Evolutionary conservation across 2,888 invertebrate species (phyloP).

Genomic region (Tipula lateralis): DNA sequence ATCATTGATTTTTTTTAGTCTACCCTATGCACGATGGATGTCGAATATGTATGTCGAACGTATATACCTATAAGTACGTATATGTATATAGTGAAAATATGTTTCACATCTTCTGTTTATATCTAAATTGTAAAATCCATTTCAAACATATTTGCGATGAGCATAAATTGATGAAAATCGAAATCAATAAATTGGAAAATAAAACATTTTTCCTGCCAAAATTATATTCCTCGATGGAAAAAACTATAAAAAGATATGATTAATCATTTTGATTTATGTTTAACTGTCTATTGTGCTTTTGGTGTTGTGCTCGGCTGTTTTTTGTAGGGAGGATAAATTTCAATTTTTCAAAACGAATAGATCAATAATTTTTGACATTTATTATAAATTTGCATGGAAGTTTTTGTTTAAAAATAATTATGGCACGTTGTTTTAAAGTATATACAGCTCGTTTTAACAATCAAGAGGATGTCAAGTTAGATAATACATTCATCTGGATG

Average conservation of each 20-base stretch:
- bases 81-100: neutral
- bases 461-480: too few relatives aligned
- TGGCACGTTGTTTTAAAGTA: too few relatives aligned
- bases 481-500: too few relatives aligned
- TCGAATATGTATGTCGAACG: too few relatives aligned
- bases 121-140: neutral
- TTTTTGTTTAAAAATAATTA: too few relatives aligned
- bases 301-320: neutral
- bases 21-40: too few relatives aligned
- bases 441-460: too few relatives aligned
- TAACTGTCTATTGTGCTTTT: neutral
- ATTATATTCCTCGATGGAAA: neutral
- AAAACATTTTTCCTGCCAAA: neutral
- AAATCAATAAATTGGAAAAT: slow-evolving; percentile 9
- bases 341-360: neutral
- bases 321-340: neutral
- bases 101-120: neutral
- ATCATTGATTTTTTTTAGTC: too few relatives aligned
- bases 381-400: neutral
- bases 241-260: slow-evolving; percentile 19
- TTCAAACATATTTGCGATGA: neutral
- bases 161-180: neutral
- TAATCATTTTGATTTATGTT: slow-evolving; percentile 24
- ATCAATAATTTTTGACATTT: neutral
- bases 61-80: neutral